Conservation (phyloP, 2,888 invertebrate genomes). For the Panzeria rudis region DNA sequence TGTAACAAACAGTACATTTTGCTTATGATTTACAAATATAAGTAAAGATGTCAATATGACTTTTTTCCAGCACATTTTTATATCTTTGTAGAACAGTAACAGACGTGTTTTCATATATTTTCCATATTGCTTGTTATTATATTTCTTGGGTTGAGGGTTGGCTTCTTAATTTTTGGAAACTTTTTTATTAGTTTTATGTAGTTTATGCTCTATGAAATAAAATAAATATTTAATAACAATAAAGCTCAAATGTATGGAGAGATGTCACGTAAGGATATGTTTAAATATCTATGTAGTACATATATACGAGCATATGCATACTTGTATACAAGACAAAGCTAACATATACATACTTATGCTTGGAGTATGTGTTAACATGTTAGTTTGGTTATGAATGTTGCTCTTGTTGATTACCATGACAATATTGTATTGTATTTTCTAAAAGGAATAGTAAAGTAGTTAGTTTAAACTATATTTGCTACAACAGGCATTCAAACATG, state of each 20-base stretch:
- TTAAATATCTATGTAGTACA: slow-evolving; percentile 3
- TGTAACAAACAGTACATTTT: not conserved
- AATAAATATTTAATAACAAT: slow-evolving; percentile 64
- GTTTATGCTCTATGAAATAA: slow-evolving; percentile 59
- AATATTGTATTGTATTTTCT: slow-evolving; percentile 45
- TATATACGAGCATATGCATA: slow-evolving; percentile 17
- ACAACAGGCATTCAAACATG: not conserved
- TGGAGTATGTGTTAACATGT: slow-evolving; percentile 4
- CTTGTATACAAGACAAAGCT: too few relatives aligned
- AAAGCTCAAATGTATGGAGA: slow-evolving; percentile 27
- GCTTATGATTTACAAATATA: slow-evolving; percentile 27
- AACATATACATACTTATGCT: not conserved
- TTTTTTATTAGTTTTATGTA: slow-evolving; percentile 24
- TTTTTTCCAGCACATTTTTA: slow-evolving; percentile 15
- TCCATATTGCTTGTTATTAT: not conserved
- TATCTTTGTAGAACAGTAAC: slow-evolving; percentile 10
- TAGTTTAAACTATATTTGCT: slow-evolving; percentile 34
- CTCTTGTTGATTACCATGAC: slow-evolving; percentile 63
- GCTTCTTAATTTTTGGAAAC: slow-evolving; percentile 20
- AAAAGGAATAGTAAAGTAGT: slow-evolving; percentile 52
- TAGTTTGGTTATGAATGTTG: not conserved
- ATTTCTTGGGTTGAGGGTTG: not conserved
- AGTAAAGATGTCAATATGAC: slow-evolving; percentile 36
- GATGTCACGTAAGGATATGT: not conserved
- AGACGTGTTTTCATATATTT: not conserved